These are phyloP conservation scores for Lithosia quadra DNA, from an alignment of 2,888 invertebrate species.

Conservation along the genomic window DNA sequence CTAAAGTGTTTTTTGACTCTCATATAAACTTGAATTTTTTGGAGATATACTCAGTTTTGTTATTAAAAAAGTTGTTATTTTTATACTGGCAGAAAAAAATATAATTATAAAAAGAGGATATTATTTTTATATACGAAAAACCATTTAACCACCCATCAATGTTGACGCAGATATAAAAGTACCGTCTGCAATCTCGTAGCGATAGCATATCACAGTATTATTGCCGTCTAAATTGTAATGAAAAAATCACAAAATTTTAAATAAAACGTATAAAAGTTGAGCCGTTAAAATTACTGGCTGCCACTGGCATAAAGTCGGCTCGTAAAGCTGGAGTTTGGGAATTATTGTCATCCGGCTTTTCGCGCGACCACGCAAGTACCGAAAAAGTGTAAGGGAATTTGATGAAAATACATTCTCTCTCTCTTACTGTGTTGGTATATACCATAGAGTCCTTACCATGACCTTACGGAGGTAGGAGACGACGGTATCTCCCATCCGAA, in stretches of 20 bases:
- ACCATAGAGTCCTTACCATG: too few relatives aligned
- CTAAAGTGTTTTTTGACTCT: too few relatives aligned
- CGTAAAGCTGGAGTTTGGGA: slow-evolving; percentile 44
- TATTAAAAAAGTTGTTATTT: too few relatives aligned
- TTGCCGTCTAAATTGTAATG: slow-evolving; percentile 37
- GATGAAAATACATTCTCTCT: slow-evolving; percentile 10
- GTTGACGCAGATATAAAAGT: slow-evolving; percentile 20
- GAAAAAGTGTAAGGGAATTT: slow-evolving; percentile 17
- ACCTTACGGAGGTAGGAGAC: too few relatives aligned
- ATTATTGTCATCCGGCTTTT: slow-evolving; percentile 39
- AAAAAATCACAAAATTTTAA: slow-evolving; percentile 45
- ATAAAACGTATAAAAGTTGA: slow-evolving; percentile 45
- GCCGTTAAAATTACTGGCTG: slow-evolving; percentile 40
- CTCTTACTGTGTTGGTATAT: not conserved
- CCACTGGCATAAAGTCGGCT: slow-evolving; percentile 33
- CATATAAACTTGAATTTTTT: too few relatives aligned
- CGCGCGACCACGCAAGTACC: slow-evolving; percentile 13
- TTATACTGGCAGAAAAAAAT: too few relatives aligned
- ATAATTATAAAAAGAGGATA: too few relatives aligned
- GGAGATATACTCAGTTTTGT: too few relatives aligned
- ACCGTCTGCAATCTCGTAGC: slow-evolving; percentile 29
- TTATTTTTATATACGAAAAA: slow-evolving; percentile 7
- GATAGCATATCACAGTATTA: slow-evolving; percentile 35
- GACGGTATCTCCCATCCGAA: too few relatives aligned
- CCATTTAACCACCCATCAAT: slow-evolving; percentile 5